Conservation (phyloP, 2,888 invertebrate species). For the Mythimna loreyi region DNA sequence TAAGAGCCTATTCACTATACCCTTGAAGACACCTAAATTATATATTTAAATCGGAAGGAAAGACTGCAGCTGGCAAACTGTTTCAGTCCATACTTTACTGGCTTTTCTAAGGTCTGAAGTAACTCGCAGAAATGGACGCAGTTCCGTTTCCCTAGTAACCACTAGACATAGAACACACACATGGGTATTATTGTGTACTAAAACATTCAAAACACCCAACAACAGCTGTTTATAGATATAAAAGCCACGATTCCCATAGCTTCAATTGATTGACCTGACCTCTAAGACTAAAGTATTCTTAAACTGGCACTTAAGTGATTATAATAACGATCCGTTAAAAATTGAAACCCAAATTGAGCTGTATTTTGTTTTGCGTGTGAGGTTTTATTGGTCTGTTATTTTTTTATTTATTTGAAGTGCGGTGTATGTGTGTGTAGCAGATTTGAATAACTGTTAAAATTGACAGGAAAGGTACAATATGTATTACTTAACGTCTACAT, state of each 20-base stretch:
- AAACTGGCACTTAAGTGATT: conserved; percentile 51
- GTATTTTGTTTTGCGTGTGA: conserved; percentile 24
- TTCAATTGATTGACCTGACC: conserved; percentile 53
- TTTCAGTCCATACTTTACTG: no score
- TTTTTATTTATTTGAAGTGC: conserved; percentile 6
- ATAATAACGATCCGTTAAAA: conserved; percentile 51
- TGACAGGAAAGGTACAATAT: no score
- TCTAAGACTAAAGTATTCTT: conserved; percentile 23
- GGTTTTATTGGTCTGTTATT: conserved; percentile 15
- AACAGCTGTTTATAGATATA: conserved; percentile 9
- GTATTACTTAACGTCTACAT: no score
- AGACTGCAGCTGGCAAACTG: no score
- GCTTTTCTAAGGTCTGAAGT: background rate
- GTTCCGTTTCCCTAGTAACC: conserved; percentile 8
- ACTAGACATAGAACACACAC: background rate
- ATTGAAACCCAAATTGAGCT: conserved; percentile 38
- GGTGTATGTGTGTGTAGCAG: background rate
- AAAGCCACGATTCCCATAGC: conserved; percentile 51
- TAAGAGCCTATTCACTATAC: no score
- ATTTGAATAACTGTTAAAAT: background rate
- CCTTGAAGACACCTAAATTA: no score
- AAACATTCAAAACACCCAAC: background rate
- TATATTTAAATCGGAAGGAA: no score
- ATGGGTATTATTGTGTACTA: no score
- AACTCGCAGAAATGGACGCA: background rate